These are phyloP conservation scores for Rhogogaster chlorosoma DNA, from an alignment of 2,888 invertebrate species.

Conservation along the genomic window DNA sequence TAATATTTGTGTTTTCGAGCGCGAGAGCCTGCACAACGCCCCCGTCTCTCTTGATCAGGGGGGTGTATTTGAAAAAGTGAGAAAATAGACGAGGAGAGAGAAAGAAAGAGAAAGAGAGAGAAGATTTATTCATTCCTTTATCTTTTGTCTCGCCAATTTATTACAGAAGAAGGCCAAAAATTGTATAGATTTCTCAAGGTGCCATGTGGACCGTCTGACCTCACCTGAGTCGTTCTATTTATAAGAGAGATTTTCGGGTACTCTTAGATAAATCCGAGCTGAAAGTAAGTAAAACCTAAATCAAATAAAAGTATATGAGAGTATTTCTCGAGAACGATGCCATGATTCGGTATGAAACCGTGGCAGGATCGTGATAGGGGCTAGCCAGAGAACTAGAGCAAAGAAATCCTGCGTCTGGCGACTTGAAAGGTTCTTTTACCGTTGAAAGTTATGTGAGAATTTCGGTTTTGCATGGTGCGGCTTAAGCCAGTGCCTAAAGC, in stretches of 20 bases:
- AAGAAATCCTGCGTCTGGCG: constrained; percentile 16
- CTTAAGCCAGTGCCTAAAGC: constrained; percentile 29
- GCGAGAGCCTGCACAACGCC: not conserved
- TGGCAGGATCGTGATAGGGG: not conserved
- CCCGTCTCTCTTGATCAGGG: not conserved
- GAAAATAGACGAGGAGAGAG: too few species aligned
- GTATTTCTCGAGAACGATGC: not conserved
- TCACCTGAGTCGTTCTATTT: not conserved
- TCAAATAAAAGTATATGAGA: not conserved
- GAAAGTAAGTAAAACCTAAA: not conserved
- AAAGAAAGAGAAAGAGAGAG: not conserved
- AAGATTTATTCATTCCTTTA: not conserved
- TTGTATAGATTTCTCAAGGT: not conserved
- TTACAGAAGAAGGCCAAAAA: not conserved
- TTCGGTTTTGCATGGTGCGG: constrained; percentile 9
- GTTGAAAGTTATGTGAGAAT: constrained; percentile 39
- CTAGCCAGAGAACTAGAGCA: not conserved
- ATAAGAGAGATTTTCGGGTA: not conserved
- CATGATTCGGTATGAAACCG: not conserved
- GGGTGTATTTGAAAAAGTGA: not conserved
- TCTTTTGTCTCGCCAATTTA: not conserved
- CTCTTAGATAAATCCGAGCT: not conserved
- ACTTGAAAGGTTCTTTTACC: constrained; percentile 43
- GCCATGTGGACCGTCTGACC: not conserved
- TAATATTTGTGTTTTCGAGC: constrained; percentile 48